These are phyloP conservation scores for Aviceda subcristata DNA, from an alignment of 2,113 vertebrate genomes.

Conservation along the genomic window DNA sequence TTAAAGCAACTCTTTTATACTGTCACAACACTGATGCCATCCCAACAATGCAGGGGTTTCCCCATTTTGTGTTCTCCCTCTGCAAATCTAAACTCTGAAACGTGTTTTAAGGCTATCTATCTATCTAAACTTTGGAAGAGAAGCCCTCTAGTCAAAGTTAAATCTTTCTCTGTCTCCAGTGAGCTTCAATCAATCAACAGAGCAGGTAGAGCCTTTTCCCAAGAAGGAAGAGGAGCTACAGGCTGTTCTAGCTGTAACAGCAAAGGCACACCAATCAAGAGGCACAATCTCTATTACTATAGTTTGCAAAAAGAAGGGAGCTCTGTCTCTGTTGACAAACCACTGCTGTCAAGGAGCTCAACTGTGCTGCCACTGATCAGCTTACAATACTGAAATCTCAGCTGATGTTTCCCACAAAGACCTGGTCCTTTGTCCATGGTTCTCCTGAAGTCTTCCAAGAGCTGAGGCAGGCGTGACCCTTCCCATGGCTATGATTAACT, in stretches of 20 bases:
- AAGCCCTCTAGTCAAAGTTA: constrained; percentile 22
- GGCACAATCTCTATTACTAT: not conserved
- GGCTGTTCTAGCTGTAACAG: not conserved
- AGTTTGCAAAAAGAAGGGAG: not conserved
- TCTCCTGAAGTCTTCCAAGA: not conserved
- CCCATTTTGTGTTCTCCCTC: not conserved
- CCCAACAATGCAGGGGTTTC: not conserved
- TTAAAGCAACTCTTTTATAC: constrained; percentile 37
- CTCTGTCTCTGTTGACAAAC: not conserved
- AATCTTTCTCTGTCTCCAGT: constrained; percentile 16
- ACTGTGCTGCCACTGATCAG: not conserved
- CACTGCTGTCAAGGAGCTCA: not conserved
- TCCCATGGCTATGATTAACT: not conserved
- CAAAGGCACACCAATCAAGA: not conserved
- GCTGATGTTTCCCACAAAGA: not conserved
- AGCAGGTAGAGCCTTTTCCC: constrained; percentile 34
- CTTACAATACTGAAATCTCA: not conserved
- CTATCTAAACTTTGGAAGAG: not conserved
- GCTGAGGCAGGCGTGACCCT: not conserved
- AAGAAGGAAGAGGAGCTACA: not conserved
- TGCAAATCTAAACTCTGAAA: constrained; percentile 1
- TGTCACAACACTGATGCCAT: not conserved
- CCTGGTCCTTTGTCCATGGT: not conserved
- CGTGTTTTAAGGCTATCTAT: not conserved
- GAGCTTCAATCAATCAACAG: constrained; percentile 39